phyloP scores from a whole-genome alignment of 2,888 invertebrate species.

The Agonopterix subpropinquella region DNA sequence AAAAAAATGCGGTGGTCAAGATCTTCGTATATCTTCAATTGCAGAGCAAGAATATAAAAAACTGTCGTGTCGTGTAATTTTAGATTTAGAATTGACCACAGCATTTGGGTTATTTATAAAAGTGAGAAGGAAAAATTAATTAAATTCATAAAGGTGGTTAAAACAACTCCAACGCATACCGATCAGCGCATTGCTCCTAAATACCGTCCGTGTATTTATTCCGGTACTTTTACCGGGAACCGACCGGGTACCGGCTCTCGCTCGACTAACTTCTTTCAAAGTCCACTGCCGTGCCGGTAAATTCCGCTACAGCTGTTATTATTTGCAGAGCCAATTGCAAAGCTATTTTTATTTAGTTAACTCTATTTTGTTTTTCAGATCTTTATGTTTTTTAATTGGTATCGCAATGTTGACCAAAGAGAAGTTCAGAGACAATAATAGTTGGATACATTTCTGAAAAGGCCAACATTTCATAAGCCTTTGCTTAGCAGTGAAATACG shows the following conservation, averaged over 20 bases:
- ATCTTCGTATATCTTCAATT: too few relatives aligned
- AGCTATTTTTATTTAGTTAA: constrained; percentile 27
- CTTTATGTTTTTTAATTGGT: not conserved
- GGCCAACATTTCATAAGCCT: too few relatives aligned
- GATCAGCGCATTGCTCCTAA: constrained; percentile 37
- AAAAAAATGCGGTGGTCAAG: too few relatives aligned
- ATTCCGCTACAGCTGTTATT: constrained; percentile 32
- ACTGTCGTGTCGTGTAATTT: too few relatives aligned
- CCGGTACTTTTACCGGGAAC: constrained; percentile 61
- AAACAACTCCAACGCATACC: constrained; percentile 25
- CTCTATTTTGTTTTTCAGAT: not conserved
- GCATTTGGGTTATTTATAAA: too few relatives aligned
- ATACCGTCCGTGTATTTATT: constrained; percentile 56
- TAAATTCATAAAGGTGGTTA: constrained; percentile 13
- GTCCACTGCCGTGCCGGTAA: constrained; percentile 12
- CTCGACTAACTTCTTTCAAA: constrained; percentile 29
- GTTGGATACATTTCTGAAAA: too few relatives aligned
- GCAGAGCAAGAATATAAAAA: too few relatives aligned
- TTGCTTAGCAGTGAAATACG: too few relatives aligned
- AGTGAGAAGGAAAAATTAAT: too few relatives aligned
- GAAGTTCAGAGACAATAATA: too few relatives aligned
- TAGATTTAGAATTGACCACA: too few relatives aligned
- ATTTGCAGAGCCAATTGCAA: constrained; percentile 38
- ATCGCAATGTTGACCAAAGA: not conserved
- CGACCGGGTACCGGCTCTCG: constrained; percentile 23